A percentile compares a stretch with the other conserved stretches of the same genome.
phyloP scores from a whole-genome alignment of 1,140 invertebrate species.

The Polypedilum vanderplanki region DNA sequence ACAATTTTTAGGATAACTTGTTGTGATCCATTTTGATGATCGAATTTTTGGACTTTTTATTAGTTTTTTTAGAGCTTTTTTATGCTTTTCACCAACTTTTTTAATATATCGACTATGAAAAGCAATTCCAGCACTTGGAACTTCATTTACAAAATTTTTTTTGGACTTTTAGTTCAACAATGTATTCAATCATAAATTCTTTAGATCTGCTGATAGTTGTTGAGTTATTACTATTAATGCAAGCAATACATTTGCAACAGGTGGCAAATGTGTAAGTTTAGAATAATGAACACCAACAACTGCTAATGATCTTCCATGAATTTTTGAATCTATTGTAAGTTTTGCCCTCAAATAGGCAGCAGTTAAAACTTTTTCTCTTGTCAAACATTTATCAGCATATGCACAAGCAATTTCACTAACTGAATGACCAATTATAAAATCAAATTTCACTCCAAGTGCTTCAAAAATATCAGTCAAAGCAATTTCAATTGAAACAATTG shows the following conservation, averaged over 20 bases:
- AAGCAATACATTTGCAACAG: conserved; percentile 67
- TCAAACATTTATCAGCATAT: conserved; percentile 81
- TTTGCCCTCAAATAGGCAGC: conserved; percentile 77
- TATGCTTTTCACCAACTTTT: conserved; percentile 60
- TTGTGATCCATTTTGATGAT: conserved; percentile 75
- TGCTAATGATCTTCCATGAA: conserved; percentile 77
- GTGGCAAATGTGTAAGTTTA: conserved; percentile 53
- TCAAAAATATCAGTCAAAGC: conserved; percentile 72
- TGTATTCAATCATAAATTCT: conserved; percentile 60
- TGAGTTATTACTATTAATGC: conserved; percentile 76
- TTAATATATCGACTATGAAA: conserved; percentile 79
- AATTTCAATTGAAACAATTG: conserved; percentile 83
- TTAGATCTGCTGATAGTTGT: conserved; percentile 79
- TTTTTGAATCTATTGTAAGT: conserved; percentile 69
- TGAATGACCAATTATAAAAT: conserved; percentile 84
- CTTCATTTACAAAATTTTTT: conserved; percentile 70
- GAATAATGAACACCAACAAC: conserved; percentile 62
- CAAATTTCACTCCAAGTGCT: conserved; percentile 63
- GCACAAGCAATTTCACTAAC: conserved; percentile 82
- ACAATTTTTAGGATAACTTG: conserved; percentile 71
- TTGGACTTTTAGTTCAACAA: conserved; percentile 61
- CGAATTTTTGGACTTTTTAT: conserved; percentile 60
- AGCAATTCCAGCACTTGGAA: conserved; percentile 72
- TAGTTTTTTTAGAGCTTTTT: conserved; percentile 63
- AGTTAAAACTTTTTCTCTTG: conserved; percentile 73